Percentiles rank a stretch among this genome's conserved stretches.
Evolutionary conservation across 2,888 invertebrate species (phyloP).

Genomic region (Zelleria hepariella): DNA sequence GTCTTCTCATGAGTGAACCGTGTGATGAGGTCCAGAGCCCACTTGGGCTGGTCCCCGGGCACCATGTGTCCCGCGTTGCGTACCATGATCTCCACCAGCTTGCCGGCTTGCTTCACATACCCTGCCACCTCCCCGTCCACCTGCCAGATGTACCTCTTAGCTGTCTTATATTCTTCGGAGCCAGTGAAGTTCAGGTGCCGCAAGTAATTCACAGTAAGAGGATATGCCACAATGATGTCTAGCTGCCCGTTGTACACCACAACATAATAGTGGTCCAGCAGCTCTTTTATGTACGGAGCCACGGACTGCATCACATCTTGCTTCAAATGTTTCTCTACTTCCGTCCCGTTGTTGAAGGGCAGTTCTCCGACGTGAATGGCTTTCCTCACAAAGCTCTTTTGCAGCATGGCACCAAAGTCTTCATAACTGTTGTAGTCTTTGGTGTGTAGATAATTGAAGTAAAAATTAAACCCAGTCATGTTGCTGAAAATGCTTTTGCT

Average conservation of each 20-base stretch:
- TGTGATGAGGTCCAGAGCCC: conserved; percentile 81
- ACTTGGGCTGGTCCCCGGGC: conserved; percentile 83
- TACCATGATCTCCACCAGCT: conserved; percentile 81
- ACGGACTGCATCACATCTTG: conserved; percentile 87
- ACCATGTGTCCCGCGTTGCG: conserved; percentile 88
- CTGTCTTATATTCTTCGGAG: conserved; percentile 75
- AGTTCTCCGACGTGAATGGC: conserved; percentile 89
- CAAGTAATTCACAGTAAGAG: conserved; percentile 85
- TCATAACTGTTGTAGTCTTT: conserved; percentile 64
- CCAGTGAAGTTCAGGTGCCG: conserved; percentile 78
- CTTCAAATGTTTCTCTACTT: conserved; percentile 79
- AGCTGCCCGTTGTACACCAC: conserved; percentile 92
- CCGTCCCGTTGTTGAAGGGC: conserved; percentile 75
- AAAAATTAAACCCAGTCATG: conserved; percentile 81
- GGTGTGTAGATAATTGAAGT: conserved; percentile 80
- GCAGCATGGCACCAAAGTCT: conserved; percentile 75
- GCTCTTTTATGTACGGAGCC: conserved; percentile 78
- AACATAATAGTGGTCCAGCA: conserved; percentile 78
- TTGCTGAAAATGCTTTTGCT: conserved; percentile 77
- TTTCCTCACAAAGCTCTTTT: conserved; percentile 73
- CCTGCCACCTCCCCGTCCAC: conserved; percentile 80
- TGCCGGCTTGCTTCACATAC: conserved; percentile 79
- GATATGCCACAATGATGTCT: conserved; percentile 92
- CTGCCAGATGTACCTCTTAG: conserved; percentile 78
- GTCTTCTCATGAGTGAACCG: conserved; percentile 74